phyloP scores from a whole-genome alignment of 2,888 invertebrate genomes.

The Xestia xanthographa region DNA sequence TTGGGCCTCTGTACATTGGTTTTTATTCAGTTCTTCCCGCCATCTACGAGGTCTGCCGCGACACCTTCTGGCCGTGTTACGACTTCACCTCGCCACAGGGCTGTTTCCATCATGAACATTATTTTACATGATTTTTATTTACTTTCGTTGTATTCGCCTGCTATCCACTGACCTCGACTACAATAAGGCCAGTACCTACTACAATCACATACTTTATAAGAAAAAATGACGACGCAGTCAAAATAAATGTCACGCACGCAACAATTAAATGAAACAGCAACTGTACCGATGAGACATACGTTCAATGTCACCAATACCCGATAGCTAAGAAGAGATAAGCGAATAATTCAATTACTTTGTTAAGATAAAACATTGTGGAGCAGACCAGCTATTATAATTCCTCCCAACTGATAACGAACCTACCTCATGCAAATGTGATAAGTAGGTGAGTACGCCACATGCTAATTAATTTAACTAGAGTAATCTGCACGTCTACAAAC shows the following conservation, averaged over 20 bases:
- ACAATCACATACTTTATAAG: neutral
- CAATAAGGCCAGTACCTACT: neutral
- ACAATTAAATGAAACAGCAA: constrained; percentile 48
- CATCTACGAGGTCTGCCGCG: neutral
- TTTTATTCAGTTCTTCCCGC: neutral
- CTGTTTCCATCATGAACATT: neutral
- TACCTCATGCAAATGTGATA: constrained; percentile 50
- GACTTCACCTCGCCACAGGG: neutral
- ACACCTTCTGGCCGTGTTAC: neutral
- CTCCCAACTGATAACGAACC: constrained; percentile 43
- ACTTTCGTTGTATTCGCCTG: neutral
- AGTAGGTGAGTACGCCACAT: constrained; percentile 31
- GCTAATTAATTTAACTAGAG: constrained; percentile 50
- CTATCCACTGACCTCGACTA: constrained; percentile 4
- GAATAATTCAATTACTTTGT: constrained; percentile 57
- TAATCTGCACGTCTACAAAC: constrained; percentile 45
- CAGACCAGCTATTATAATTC: constrained; percentile 33
- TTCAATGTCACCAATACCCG: constrained; percentile 60
- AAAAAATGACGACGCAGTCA: neutral
- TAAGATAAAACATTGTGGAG: constrained; percentile 48
- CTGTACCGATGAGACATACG: constrained; percentile 41
- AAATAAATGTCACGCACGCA: constrained; percentile 11
- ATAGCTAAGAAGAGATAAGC: constrained; percentile 59
- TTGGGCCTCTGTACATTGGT: neutral
- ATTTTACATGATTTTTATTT: neutral